Conservation (phyloP, 2,113 vertebrate species). For the Colistium nudipinnis region DNA sequence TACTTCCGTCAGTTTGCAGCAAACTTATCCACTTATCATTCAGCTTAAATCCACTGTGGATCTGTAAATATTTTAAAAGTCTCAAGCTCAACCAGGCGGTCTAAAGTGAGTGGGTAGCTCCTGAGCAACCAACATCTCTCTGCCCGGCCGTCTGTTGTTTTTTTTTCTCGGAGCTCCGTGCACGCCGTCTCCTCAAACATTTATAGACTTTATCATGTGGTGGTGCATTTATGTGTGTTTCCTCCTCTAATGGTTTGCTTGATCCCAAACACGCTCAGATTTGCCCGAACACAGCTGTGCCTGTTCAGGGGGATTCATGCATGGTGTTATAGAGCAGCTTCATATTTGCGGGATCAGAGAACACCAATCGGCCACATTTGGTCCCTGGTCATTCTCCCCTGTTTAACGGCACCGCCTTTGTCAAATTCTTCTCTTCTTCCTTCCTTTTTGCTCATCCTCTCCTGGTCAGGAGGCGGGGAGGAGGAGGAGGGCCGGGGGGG, state of each 20-base stretch:
- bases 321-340: constrained; percentile 34
- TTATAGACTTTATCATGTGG: constrained; percentile 65
- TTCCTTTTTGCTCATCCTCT: constrained; percentile 15
- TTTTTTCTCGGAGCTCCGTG: constrained; percentile 35
- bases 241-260: constrained; percentile 33
- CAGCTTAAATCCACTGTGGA: constrained; percentile 24
- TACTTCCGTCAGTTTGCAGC: constrained; percentile 17
- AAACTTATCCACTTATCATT: constrained; percentile 46
- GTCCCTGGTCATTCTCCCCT: constrained; percentile 9
- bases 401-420: constrained; percentile 19
- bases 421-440: constrained; percentile 10
- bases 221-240: constrained; percentile 69
- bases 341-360: constrained; percentile 35
- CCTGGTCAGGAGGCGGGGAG: too few species aligned
- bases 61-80: constrained; percentile 70
- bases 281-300: constrained; percentile 51
- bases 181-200: constrained; percentile 64
- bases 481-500: too few species aligned
- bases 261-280: constrained; percentile 42
- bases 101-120: constrained; percentile 32
- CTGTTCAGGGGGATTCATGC: constrained; percentile 33
- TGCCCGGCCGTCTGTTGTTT: constrained; percentile 24
- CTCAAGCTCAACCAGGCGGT: constrained; percentile 35
- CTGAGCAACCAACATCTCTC: constrained; percentile 24
- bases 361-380: neutral